Conservation (phyloP, 2,113 vertebrate species). For the Lamprotornis superbus region DNA sequence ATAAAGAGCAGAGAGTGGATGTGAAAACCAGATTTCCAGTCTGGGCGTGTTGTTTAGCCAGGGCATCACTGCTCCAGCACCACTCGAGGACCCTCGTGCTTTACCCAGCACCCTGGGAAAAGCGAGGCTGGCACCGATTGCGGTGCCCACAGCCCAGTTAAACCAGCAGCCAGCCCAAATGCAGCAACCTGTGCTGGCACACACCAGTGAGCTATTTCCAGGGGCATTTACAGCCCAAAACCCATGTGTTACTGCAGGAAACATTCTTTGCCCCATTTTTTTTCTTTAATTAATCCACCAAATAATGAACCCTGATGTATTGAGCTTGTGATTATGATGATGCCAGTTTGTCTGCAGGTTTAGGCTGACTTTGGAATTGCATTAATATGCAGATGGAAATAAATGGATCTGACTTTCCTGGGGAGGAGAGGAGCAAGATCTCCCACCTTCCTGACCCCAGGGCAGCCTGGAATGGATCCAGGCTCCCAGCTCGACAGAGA, state of each 20-base stretch:
- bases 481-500: neutral
- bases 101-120: neutral
- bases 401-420: neutral
- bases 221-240: neutral
- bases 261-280: rapidly evolving
- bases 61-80: neutral
- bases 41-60: neutral
- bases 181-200: neutral
- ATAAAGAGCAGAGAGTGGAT: rapidly evolving
- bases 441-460: neutral
- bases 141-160: neutral
- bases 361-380: neutral
- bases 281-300: neutral
- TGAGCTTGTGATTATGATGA: neutral
- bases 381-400: neutral
- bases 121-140: rapidly evolving
- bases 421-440: neutral
- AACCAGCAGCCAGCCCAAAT: neutral
- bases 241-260: neutral
- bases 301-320: neutral
- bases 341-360: neutral
- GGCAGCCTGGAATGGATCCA: neutral
- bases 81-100: neutral
- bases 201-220: neutral
- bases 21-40: neutral